Conservation (phyloP, 2,888 invertebrate species). For the Pseudococcus longispinus region DNA sequence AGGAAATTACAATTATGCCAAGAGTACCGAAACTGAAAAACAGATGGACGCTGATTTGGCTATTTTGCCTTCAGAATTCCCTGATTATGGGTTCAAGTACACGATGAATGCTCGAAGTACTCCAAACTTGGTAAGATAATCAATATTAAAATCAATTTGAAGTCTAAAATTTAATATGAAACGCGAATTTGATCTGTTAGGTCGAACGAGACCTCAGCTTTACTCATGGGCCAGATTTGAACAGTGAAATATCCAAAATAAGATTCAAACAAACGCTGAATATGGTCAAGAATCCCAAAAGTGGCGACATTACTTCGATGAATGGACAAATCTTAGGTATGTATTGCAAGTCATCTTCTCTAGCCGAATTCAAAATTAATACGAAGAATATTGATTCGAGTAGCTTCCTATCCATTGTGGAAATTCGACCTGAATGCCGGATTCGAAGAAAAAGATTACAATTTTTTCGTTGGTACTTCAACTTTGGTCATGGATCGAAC, state of each 20-base stretch:
- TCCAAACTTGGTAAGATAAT: slow-evolving; percentile 2
- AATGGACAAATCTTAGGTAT: neutral
- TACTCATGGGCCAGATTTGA: slow-evolving; percentile 39
- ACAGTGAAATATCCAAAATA: slow-evolving; percentile 24
- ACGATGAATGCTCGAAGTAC: neutral
- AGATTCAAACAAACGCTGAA: neutral
- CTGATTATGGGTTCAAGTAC: slow-evolving; percentile 42
- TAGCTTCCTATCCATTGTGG: slow-evolving; percentile 44
- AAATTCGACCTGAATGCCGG: slow-evolving; percentile 18
- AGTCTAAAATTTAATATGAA: neutral
- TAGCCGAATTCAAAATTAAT: no score
- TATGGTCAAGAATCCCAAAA: neutral
- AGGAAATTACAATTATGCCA: slow-evolving; percentile 8
- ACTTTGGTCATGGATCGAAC: slow-evolving; percentile 35
- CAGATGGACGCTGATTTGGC: slow-evolving; percentile 20
- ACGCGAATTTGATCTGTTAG: neutral
- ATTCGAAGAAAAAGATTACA: slow-evolving; percentile 30
- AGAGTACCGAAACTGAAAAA: neutral
- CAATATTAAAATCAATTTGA: neutral
- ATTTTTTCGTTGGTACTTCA: neutral
- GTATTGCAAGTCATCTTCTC: neutral
- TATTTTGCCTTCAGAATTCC: slow-evolving; percentile 26
- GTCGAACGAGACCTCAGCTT: slow-evolving; percentile 19
- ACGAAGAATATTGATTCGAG: neutral
- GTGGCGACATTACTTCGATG: neutral